These are phyloP conservation scores for Mechanitis mazaeus DNA, from an alignment of 2,888 invertebrate species.

Conservation along the genomic window DNA sequence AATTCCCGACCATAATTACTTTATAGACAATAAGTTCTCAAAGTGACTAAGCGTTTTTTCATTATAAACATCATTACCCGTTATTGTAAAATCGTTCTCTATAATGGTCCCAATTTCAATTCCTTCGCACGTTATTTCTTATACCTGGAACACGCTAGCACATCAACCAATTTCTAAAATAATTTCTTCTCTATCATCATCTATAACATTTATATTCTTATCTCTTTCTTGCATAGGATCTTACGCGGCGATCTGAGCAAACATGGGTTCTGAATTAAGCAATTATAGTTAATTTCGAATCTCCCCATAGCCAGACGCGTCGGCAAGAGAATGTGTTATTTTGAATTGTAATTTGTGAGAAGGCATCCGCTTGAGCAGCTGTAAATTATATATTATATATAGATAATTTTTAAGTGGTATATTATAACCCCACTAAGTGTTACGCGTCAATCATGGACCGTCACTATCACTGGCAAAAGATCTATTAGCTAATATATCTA, in stretches of 20 bases:
- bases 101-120: conserved; percentile 62
- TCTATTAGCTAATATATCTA: background rate
- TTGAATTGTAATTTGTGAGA: conserved; percentile 75
- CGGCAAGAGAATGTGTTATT: conserved; percentile 71
- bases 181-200: conserved; percentile 41
- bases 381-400: conserved; percentile 67
- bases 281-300: conserved; percentile 76
- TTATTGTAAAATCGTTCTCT: conserved; percentile 50
- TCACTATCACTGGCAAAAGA: background rate
- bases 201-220: conserved; percentile 30
- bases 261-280: conserved; percentile 72
- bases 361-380: conserved; percentile 72
- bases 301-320: conserved; percentile 65
- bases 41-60: conserved; percentile 41
- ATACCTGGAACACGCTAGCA: conserved; percentile 60
- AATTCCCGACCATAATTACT: conserved; percentile 1
- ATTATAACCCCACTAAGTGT: conserved; percentile 37
- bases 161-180: conserved; percentile 35
- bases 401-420: conserved; percentile 52
- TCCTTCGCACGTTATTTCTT: conserved; percentile 65
- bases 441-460: conserved; percentile 4
- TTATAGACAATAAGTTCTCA: conserved; percentile 18
- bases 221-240: conserved; percentile 44
- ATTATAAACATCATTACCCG: conserved; percentile 42
- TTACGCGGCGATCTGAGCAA: conserved; percentile 59